Base-by-base conservation (phyloP, 2,888 invertebrate species). In the Calameuta pallipes region DNA sequence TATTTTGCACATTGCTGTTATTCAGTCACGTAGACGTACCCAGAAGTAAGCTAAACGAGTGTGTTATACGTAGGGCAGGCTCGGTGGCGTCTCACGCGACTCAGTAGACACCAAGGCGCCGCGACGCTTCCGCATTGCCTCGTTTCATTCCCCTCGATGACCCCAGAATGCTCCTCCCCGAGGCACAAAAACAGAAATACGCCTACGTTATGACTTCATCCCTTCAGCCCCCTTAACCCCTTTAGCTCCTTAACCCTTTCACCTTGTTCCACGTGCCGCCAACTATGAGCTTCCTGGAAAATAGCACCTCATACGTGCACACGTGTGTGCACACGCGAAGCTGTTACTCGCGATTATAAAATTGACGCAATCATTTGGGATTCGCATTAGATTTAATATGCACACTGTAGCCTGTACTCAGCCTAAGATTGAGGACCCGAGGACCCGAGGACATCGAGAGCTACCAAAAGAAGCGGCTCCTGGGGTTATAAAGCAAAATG, bases 81-180 rank as follows among this genome's bases (percentile, higher is more conserved):
- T 80, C 82, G 78, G 81, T 80, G 83, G 84, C 83, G 84, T 84
- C 83, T 84, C 84, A 84, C 84, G 84, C 84, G 83, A 84, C 83
- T 80, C 75, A 69, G 79, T 77, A 84, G 84, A 84, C 84, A 83
- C 82, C 82, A 81, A 73, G 84, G 84, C 84, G 83, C 83, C 84
- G 78, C 80, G 80, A 78, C 77, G 81, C 82, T 83, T 84, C 84
- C 83, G 84, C 84, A 83, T 84, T 83, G 84, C 80, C 82, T 78
- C 83, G 82, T 84, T 83, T 84, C 83, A 82, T 83, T 80, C 83
- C 82, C 81, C 56, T 15, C 56, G 23, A 56, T 23, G 9, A 56
- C 23, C 56, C 23, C 56, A 56, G 56, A 23, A 15, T 36, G 69
- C 15, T 56, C 75, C 41, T 37, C 56, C 56, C 56, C 34, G n/a